Conservation (phyloP, 2,888 invertebrate species). For the Drosophila algonquin region DNA sequence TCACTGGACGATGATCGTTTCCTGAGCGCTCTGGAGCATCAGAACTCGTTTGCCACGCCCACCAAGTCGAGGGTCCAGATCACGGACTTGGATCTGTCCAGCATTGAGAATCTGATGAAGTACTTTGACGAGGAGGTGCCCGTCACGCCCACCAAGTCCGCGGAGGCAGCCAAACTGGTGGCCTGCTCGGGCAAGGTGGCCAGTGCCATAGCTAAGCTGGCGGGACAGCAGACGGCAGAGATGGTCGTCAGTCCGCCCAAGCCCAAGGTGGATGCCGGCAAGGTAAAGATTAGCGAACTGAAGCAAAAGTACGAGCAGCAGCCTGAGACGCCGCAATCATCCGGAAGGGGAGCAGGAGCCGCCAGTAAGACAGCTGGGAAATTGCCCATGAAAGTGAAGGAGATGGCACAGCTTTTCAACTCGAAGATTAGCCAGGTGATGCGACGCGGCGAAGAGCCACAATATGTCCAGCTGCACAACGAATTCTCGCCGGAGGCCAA, state of each 20-base stretch:
- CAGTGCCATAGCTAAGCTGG: conserved; percentile 64
- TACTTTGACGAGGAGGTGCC: conserved; percentile 80
- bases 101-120: conserved; percentile 76
- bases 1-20: conserved; percentile 75
- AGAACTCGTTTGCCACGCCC: conserved; percentile 56
- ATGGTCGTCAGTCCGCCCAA: conserved; percentile 25
- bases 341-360: not conserved
- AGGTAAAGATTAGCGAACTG: conserved; percentile 67
- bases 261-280: conserved; percentile 27
- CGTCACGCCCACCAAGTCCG: conserved; percentile 54
- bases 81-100: conserved; percentile 70
- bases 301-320: conserved; percentile 72
- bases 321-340: conserved; percentile 34
- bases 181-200: conserved; percentile 65
- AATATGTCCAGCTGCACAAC: conserved; percentile 64
- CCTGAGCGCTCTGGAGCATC: conserved; percentile 63
- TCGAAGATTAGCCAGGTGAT: conserved; percentile 75
- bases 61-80: conserved; percentile 41
- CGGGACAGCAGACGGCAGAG: conserved; percentile 44
- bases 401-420: conserved; percentile 81
- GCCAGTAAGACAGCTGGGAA: conserved; percentile 2
- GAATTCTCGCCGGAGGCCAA: conserved; percentile 62
- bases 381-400: conserved; percentile 74
- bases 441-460: conserved; percentile 48
- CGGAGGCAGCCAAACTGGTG: not conserved